These are phyloP conservation scores for Asarcornis scutulata DNA, from an alignment of 2,113 vertebrate genomes.

Conservation along the genomic window DNA sequence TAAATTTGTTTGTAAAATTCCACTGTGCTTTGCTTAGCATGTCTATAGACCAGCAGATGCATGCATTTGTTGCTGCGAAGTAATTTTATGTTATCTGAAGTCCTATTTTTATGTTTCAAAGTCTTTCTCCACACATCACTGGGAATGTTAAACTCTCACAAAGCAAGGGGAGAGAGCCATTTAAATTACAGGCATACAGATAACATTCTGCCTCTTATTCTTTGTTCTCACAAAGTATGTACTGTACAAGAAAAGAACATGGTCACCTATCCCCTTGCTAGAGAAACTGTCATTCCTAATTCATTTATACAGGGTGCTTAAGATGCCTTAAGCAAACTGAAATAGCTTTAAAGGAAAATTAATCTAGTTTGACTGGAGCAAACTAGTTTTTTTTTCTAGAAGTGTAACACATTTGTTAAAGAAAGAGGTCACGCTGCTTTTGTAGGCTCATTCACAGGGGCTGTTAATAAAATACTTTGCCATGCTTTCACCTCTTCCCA, in stretches of 20 bases:
- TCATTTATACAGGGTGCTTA: constrained; percentile 55
- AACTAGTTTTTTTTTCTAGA: background rate
- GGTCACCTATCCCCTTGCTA: constrained; percentile 57
- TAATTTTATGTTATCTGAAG: constrained; percentile 72
- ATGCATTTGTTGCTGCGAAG: constrained; percentile 55
- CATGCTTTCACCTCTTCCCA: background rate
- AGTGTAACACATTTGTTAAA: constrained; percentile 49
- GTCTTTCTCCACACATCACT: constrained; percentile 52
- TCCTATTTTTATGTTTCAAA: constrained; percentile 51
- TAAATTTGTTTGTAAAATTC: constrained; percentile 65
- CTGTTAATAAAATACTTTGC: background rate
- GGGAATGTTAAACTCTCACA: constrained; percentile 44
- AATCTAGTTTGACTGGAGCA: constrained; percentile 57
- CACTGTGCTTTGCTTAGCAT: constrained; percentile 41
- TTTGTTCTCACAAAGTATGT: constrained; percentile 50
- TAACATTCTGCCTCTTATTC: constrained; percentile 66
- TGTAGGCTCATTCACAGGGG: background rate
- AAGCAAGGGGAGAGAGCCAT: constrained; percentile 34
- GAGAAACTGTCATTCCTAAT: constrained; percentile 66
- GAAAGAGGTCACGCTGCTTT: background rate
- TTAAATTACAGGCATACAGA: constrained; percentile 61
- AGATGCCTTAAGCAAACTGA: constrained; percentile 61
- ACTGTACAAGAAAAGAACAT: constrained; percentile 55
- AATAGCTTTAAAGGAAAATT: constrained; percentile 57
- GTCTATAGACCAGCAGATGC: constrained; percentile 29